Base-by-base conservation (phyloP, 2,113 vertebrate genomes). In the Triplophysa tibetana region DNA sequence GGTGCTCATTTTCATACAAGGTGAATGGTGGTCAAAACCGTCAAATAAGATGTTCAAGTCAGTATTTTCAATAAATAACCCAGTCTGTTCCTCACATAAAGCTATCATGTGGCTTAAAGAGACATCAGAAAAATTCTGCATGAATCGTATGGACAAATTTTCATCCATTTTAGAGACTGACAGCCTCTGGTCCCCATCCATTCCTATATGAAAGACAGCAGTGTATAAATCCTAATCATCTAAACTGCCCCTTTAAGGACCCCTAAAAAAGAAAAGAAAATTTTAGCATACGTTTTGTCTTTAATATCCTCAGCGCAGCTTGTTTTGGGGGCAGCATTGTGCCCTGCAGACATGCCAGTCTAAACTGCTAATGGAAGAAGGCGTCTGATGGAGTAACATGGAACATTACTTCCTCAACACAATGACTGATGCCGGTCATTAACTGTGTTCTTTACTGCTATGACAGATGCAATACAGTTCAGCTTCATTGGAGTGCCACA, bases 401-500 rank as follows among this genome's bases (percentile, higher is more conserved):
- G 86, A 66, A 80, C 90, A 90, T 91, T 90, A 89, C 82, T 23
- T 56, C 4, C 26, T 14, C 6, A 65, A 79, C 86, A 82, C 72
- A 50, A 83, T 87, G 88, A 89, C 83, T 13, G 87, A 89, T 87
- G 79, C 1, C 21, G 63, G 66, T 69, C 75, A 78, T 80, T 54
- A 62, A 62, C 8, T 38, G 13, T 54, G 52, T 56, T 43, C 74
- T 77, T 54, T 29, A 29, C 62, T 29, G 74, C 62, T 50, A n/a
- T 76, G 17, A 65, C 26, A 50, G 61, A 76, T 76, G 43, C 58
- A 11, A 17, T 62, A 43, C 7, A 50, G 43, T 16, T 61, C 21
- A 43, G 50, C 68, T 73, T 38, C 17, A 73, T 6, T 8, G 33
- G 17, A 21, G 7, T 73, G 62, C 19, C 58, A 26, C 21, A 56